Evolutionary conservation across 2,888 invertebrate genomes (phyloP), one percentile per base, ranked within the genome.

Genomic region (Zele albiditarsus): DNA sequence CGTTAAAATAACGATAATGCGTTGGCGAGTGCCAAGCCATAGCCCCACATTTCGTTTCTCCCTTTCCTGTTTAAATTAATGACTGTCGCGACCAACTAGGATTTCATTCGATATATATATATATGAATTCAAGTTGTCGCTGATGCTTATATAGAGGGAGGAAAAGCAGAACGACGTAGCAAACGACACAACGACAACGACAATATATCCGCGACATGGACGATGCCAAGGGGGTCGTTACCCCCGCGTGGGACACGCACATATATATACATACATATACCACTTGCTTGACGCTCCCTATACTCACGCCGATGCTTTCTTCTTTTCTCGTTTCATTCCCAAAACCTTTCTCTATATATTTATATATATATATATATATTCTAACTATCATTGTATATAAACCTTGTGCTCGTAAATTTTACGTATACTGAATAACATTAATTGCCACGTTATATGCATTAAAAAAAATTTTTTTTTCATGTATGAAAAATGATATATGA

Each of bases 1-100:
- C 82, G 82, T 83, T 83, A 83, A 82, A 83, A 80, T 82, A 82
- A 83, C 82, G 82, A 83, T 83, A 83, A 83, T 82, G 80, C 77
- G 79, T 79, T 80, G 76, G 78, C 79, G 81, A 80, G 82, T 83
- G 81, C 80, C 82, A 80, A 83, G 79, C 76, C 75, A 69, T 70
- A 76, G 73, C 71, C 78, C 77, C 77, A 38, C 42, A 27, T 60
- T 38, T 42, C 38, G n/a, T n/a, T 16, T 63, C 38, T 33, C 63
- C 12, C 70, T 62, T 46, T 58, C 62, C 25, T 25, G 62, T 71
- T 83, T 82, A 83, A 83, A 83, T 80, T 83, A 83, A 83, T 80
- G 83, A 83, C 83, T 80, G 74, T 72, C 73, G 46, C 74, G 65
- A 80, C 76, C 78, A 77, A 80, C 78, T 78, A 71, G 67, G 71